These are phyloP conservation scores for Drosophila varians DNA, from an alignment of 1,140 invertebrate species.

Conservation along the genomic window DNA sequence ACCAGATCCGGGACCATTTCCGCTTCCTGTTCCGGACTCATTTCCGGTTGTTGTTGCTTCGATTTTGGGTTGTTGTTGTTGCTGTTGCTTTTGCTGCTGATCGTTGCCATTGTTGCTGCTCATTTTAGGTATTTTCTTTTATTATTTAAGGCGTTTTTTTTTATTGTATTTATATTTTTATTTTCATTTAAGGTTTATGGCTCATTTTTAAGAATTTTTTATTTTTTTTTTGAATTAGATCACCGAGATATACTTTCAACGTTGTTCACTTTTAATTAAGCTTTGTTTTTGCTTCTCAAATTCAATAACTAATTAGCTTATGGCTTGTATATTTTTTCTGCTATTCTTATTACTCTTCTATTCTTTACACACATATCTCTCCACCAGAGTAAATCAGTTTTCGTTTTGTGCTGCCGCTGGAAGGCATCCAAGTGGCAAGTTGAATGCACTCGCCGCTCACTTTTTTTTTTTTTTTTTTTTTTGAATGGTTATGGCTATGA, in stretches of 20 bases:
- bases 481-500: slow-evolving; percentile 4
- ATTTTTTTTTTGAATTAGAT: background rate
- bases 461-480: too few relatives aligned
- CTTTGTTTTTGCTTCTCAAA: background rate
- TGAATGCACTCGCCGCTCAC: slow-evolving; percentile 27
- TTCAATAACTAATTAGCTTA: background rate
- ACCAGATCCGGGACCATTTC: background rate
- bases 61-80: background rate
- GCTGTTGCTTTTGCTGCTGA: slow-evolving; percentile 35
- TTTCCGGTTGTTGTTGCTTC: slow-evolving; percentile 12
- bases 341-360: background rate
- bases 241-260: background rate
- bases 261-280: background rate
- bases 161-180: background rate
- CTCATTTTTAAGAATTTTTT: slow-evolving; percentile 17
- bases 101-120: slow-evolving; percentile 59
- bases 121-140: slow-evolving; percentile 44
- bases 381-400: background rate
- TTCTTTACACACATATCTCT: background rate
- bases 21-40: slow-evolving; percentile 1
- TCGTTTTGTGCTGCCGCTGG: background rate
- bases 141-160: slow-evolving; percentile 2
- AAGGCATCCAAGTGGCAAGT: slow-evolving; percentile 26
- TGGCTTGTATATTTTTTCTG: background rate
- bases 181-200: slow-evolving; percentile 16